Evolutionary conservation across 2,888 invertebrate species (phyloP).

Genomic region (Cremastobaeus sp.): DNA sequence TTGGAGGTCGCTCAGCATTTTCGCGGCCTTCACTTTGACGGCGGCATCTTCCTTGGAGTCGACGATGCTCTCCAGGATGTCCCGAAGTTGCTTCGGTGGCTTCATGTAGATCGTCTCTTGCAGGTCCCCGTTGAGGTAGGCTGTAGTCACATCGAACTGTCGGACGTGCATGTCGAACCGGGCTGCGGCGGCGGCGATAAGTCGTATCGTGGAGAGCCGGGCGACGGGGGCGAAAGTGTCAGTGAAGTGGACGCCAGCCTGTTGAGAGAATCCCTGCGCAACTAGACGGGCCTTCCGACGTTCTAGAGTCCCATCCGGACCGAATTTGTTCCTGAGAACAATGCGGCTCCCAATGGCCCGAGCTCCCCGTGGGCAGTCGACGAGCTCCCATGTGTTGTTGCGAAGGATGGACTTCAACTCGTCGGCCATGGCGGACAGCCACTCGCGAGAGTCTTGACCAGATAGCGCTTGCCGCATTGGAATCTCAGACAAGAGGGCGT

Average conservation of each 20-base stretch:
- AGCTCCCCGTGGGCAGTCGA: constrained; percentile 3
- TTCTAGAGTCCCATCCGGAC: background rate
- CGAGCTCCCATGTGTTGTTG: constrained; percentile 18
- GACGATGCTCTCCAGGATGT: background rate
- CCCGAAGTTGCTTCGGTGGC: background rate
- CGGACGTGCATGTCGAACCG: background rate
- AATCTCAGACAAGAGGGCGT: constrained; percentile 4
- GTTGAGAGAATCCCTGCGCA: background rate
- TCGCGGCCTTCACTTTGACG: background rate
- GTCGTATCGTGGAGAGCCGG: background rate
- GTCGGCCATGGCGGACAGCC: constrained; percentile 21
- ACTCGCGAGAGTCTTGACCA: constrained; percentile 1
- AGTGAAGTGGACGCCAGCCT: background rate
- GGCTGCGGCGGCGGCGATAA: background rate
- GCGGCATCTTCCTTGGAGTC: background rate
- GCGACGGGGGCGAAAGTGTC: background rate
- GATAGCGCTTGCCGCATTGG: constrained; percentile 7
- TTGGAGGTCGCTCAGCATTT: background rate
- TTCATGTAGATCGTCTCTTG: background rate
- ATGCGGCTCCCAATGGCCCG: constrained; percentile 13
- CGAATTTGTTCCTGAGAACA: constrained; percentile 7
- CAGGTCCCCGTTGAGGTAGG: background rate
- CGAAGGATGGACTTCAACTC: constrained; percentile 12
- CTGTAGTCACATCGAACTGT: background rate
- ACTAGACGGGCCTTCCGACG: background rate